phyloP scores from a whole-genome alignment of 2,888 invertebrate species.

The Ctenicera cuprea region DNA sequence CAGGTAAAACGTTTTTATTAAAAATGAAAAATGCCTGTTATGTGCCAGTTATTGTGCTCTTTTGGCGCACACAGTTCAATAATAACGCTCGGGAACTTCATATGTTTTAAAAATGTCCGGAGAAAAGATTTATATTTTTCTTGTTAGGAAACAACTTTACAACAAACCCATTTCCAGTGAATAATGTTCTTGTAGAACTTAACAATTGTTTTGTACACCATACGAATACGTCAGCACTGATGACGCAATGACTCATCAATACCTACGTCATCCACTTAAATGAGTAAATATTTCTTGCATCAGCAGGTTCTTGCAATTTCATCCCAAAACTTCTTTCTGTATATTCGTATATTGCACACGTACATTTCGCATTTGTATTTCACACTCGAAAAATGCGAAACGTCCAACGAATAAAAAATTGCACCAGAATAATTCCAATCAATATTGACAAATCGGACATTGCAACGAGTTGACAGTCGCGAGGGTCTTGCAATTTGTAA shows the following conservation, averaged over 20 bases:
- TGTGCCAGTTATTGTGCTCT: not conserved
- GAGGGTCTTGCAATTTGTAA: slow-evolving; percentile 6
- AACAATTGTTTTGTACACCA: too few species aligned
- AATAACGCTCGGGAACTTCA: slow-evolving; percentile 3
- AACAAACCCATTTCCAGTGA: slow-evolving; percentile 9
- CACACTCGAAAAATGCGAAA: not conserved
- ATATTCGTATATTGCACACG: not conserved
- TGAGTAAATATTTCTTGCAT: not conserved
- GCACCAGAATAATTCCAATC: slow-evolving; percentile 15
- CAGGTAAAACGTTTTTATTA: too few species aligned
- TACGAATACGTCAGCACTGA: too few species aligned
- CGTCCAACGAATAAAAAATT: slow-evolving; percentile 11
- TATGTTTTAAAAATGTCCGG: slow-evolving; percentile 29
- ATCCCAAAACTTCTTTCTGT: too few species aligned
- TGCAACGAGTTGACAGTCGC: slow-evolving; percentile 6
- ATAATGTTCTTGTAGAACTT: not conserved
- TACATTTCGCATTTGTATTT: slow-evolving; percentile 19
- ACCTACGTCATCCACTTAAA: too few species aligned
- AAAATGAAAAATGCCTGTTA: not conserved
- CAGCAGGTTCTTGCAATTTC: too few species aligned
- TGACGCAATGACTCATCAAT: not conserved
- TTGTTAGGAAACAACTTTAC: not conserved
- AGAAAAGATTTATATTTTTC: slow-evolving; percentile 18
- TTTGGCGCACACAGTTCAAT: slow-evolving; percentile 8
- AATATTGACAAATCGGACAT: slow-evolving; percentile 19